These are phyloP conservation scores for Strix aluco DNA, from an alignment of 2,113 vertebrate genomes.

Conservation along the genomic window DNA sequence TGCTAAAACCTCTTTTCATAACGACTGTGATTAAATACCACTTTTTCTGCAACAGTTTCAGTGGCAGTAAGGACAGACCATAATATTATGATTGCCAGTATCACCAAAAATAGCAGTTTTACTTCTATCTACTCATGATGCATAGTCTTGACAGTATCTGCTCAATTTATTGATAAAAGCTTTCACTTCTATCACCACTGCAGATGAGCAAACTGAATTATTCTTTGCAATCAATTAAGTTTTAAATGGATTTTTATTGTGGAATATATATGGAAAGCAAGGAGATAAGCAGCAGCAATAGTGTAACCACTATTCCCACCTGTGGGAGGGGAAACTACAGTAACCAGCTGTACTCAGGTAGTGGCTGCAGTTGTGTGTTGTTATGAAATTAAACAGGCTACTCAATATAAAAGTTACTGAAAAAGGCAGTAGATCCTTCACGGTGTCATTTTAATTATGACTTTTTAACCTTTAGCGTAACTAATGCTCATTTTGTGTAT, in stretches of 20 bases:
- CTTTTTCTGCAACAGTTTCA: background rate
- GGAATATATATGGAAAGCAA: background rate
- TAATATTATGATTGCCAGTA: background rate
- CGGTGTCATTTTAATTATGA: background rate
- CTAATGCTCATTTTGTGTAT: background rate
- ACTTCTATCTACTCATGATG: background rate
- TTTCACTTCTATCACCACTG: background rate
- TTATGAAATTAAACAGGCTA: background rate
- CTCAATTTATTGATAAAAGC: background rate
- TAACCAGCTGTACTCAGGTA: background rate
- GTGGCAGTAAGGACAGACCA: background rate
- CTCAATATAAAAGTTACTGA: background rate
- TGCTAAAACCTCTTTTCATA: background rate
- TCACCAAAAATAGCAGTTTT: background rate
- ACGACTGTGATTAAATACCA: background rate
- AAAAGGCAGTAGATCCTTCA: background rate
- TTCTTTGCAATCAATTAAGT: background rate
- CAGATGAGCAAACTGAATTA: background rate
- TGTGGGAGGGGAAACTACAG: background rate
- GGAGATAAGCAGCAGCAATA: background rate
- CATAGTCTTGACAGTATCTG: background rate
- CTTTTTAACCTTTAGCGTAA: background rate
- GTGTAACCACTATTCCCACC: background rate
- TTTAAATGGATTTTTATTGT: background rate
- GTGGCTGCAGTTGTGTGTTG: background rate